These are phyloP conservation scores for Artemia franciscana DNA, from an alignment of 1,140 invertebrate genomes.

Conservation along the genomic window DNA sequence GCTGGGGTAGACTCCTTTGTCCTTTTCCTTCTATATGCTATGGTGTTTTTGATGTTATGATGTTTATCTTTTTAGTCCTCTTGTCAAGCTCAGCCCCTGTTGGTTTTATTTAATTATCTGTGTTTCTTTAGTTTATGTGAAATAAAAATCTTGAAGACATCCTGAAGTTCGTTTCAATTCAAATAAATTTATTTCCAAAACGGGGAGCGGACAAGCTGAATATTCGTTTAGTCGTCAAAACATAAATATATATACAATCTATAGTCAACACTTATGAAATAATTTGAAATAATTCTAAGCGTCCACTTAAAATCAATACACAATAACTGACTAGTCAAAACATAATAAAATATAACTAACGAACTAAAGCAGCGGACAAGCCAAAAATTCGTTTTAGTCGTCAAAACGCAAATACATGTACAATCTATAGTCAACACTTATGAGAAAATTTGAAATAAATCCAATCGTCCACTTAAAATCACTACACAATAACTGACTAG, in stretches of 20 bases:
- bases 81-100: neutral
- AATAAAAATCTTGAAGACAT: no score
- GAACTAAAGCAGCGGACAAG: no score
- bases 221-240: neutral
- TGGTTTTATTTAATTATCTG: no score
- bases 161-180: no score
- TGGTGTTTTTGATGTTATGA: conserved; percentile 1
- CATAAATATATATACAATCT: neutral
- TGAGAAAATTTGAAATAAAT: neutral
- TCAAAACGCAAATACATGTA: neutral
- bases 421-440: neutral
- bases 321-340: neutral
- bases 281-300: no score
- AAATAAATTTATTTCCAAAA: neutral
- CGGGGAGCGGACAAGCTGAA: neutral
- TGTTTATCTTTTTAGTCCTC: neutral
- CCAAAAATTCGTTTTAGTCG: no score
- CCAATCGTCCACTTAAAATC: neutral
- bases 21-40: no score
- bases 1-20: no score
- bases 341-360: no score
- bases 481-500: neutral
- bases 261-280: no score
- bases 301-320: no score
- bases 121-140: no score